Conservation (phyloP, 2,797 vertebrate genomes). For the Hydrolagus colliei region DNA sequence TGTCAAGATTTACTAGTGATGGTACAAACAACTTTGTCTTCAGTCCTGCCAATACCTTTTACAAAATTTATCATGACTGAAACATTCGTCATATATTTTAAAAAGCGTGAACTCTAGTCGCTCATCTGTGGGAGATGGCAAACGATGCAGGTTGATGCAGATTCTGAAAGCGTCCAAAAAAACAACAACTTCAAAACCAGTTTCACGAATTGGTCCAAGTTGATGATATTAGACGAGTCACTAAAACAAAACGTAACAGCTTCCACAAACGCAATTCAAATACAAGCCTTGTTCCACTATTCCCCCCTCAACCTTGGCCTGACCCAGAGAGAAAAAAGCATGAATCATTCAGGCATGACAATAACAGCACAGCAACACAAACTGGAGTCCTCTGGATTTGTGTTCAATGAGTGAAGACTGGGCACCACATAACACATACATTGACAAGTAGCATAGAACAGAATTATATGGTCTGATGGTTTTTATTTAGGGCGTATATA, state of each 20-base stretch:
- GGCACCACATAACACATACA: not conserved
- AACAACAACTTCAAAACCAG: no score
- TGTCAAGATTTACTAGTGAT: slow-evolving; percentile 49
- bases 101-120: slow-evolving; percentile 1
- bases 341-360: no score
- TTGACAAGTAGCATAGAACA: not conserved
- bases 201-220: no score
- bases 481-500: slow-evolving; percentile 2
- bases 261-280: no score
- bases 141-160: slow-evolving; percentile 2
- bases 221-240: no score
- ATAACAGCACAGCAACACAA: no score
- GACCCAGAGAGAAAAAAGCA: no score
- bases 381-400: not conserved
- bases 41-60: not conserved
- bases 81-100: not conserved
- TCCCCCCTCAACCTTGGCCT: no score
- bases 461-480: not conserved
- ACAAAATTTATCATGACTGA: not conserved
- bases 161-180: no score
- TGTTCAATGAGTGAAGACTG: not conserved
- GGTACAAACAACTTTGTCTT: slow-evolving; percentile 17
- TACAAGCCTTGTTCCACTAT: no score
- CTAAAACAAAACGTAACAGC: no score
- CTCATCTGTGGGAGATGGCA: slow-evolving; percentile 5